Evolutionary conservation across 2,113 vertebrate species (phyloP), one percentile per base, ranked within the genome.

Genomic region (Percina caprodes): DNA sequence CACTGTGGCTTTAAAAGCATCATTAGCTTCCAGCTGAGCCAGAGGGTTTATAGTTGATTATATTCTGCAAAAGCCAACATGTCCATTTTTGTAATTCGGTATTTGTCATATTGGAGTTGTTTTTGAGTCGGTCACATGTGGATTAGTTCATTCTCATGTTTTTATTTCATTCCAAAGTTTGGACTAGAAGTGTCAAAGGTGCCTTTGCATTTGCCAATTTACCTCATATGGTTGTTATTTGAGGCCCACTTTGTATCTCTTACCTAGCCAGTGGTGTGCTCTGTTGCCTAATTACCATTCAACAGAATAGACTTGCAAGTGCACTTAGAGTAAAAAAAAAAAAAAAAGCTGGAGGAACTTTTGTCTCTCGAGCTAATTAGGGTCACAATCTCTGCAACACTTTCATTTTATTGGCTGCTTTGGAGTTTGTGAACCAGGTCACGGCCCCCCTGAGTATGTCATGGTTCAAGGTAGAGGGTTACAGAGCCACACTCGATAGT

Each of bases 391-490:
- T 88, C 71, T 90, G 74, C 33, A 12, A 85, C 18, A 79, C 59
- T 58, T 74, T 69, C 6, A 76, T 89, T 80, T 92, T 86, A 93
- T 92, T 94, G 91, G 92, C 83, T 94, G 90, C 60, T 54, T 13
- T 56, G 51, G 80, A 51, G 75, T 66, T 89, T 89, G 75, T 84
- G 90, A 92, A 93, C 81, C 90, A 92, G 92, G 92, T 91, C 93
- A 89, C 76, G 82, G 89, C 81, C 74, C 77, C 19, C 19, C 69
- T 30, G 87, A 80, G 88, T 69, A 73, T 91, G 91, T 87, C 89
- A 91, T 18, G 77, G 90, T 83, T 86, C 80, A 90, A 84, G 80
- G 79, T 80, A 72, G 71, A 89, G 83, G 86, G 91, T 90, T 87
- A 84, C 73, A 60, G 59, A 84, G 77, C 77, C 1, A 23, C 65